Percentiles rank a stretch among this genome's conserved stretches.
Evolutionary conservation across 2,888 invertebrate genomes (phyloP).

Genomic region (Epinotia brunnichana): DNA sequence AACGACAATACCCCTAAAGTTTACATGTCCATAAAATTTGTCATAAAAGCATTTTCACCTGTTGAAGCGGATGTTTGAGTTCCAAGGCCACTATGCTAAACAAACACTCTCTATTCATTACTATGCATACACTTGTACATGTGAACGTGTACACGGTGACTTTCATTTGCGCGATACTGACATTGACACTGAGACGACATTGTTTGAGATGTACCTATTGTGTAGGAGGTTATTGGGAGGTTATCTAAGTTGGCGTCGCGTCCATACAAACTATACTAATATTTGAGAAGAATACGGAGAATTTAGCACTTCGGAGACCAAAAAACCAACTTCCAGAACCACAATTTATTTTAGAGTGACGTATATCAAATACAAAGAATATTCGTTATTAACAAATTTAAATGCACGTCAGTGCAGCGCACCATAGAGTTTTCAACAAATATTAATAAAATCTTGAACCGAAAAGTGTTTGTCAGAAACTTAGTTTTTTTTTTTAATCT

Average conservation of each 20-base stretch:
- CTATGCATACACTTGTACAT: slow-evolving; percentile 25
- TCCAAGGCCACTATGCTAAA: slow-evolving; percentile 32
- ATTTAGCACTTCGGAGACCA: too few relatives aligned
- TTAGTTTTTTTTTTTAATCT: too few relatives aligned
- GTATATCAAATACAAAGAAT: too few relatives aligned
- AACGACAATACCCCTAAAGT: not conserved
- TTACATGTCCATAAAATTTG: not conserved
- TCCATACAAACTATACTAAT: too few relatives aligned
- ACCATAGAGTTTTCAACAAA: too few relatives aligned
- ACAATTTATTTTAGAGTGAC: too few relatives aligned
- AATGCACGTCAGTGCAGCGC: too few relatives aligned
- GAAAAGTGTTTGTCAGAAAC: too few relatives aligned
- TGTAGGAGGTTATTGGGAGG: not conserved
- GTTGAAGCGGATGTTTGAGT: slow-evolving; percentile 20
- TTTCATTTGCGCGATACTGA: not conserved
- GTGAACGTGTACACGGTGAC: not conserved
- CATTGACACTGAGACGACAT: slow-evolving; percentile 3
- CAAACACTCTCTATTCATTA: slow-evolving; percentile 38
- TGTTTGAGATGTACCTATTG: not conserved
- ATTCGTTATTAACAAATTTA: too few relatives aligned
- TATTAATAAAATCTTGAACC: too few relatives aligned
- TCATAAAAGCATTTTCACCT: not conserved
- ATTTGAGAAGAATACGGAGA: too few relatives aligned
- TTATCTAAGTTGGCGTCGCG: not conserved
- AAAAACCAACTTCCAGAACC: too few relatives aligned